A percentile compares a stretch with the other conserved stretches of the same genome.
Conservation (phyloP, 2,888 invertebrate species). For the Volucella inflata region DNA sequence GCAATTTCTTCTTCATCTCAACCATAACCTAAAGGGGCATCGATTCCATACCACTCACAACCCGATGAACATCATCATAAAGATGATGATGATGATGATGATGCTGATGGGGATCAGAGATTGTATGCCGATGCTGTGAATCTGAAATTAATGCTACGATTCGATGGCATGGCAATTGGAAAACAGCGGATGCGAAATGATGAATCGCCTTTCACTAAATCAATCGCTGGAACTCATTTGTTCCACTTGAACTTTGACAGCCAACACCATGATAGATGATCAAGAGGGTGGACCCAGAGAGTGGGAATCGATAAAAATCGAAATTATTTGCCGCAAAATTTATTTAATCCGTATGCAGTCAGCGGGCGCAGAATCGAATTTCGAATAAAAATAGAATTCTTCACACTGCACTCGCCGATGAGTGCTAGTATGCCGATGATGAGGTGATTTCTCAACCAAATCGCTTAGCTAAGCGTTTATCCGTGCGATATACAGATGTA, state of each 20-base stretch:
- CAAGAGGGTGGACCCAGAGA: slow-evolving; percentile 37
- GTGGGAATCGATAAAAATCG: slow-evolving; percentile 45
- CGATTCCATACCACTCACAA: slow-evolving; percentile 51
- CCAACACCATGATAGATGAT: slow-evolving; percentile 30
- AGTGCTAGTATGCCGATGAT: neutral
- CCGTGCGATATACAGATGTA: neutral
- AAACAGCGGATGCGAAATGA: slow-evolving; percentile 59
- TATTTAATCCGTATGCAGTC: slow-evolving; percentile 15
- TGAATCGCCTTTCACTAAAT: slow-evolving; percentile 74
- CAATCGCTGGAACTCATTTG: slow-evolving; percentile 74
- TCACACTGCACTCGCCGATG: neutral
- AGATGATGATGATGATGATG: slow-evolving; percentile 27
- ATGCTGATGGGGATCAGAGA: slow-evolving; percentile 36
- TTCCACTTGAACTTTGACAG: slow-evolving; percentile 74
- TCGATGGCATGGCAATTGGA: slow-evolving; percentile 40
- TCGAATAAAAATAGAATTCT: slow-evolving; percentile 21
- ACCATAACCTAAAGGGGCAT: slow-evolving; percentile 43
- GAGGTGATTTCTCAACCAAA: slow-evolving; percentile 41
- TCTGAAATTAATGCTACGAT: too few species aligned
- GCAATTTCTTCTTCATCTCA: slow-evolving; percentile 52
- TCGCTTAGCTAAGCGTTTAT: slow-evolving; percentile 1
- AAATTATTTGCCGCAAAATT: slow-evolving; percentile 46
- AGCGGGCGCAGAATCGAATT: slow-evolving; percentile 7
- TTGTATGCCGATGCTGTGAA: slow-evolving; percentile 37
- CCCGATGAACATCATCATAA: slow-evolving; percentile 16